phyloP scores from a whole-genome alignment of 1,140 invertebrate species.

The Leptestheria dahalacensis region DNA sequence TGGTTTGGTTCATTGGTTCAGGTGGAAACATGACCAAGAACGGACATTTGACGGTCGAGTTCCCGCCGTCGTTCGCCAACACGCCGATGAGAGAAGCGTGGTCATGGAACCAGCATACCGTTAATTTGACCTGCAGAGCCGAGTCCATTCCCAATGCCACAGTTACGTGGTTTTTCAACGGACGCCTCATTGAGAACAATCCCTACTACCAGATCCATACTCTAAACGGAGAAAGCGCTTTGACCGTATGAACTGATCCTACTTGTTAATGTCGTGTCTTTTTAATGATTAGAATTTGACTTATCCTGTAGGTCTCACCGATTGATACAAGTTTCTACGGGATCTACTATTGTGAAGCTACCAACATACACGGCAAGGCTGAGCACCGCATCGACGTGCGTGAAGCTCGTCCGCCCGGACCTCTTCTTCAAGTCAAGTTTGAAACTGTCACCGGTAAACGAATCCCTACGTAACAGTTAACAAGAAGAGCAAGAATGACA shows the following conservation, averaged over 20 bases:
- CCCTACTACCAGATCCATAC: slow-evolving; percentile 36
- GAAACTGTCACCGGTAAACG: slow-evolving; percentile 40
- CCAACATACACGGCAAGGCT: slow-evolving; percentile 52
- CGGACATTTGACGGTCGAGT: slow-evolving; percentile 69
- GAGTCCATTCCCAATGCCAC: slow-evolving; percentile 83
- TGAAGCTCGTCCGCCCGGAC: slow-evolving; percentile 44
- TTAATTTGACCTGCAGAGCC: slow-evolving; percentile 75
- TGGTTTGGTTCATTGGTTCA: neutral
- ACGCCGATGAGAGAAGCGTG: slow-evolving; percentile 51
- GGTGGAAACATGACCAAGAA: slow-evolving; percentile 20
- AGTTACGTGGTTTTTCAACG: slow-evolving; percentile 55
- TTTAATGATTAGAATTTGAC: neutral
- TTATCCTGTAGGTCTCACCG: slow-evolving; percentile 37
- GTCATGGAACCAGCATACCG: slow-evolving; percentile 61
- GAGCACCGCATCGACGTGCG: slow-evolving; percentile 50
- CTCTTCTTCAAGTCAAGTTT: slow-evolving; percentile 40
- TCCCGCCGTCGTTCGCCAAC: slow-evolving; percentile 55
- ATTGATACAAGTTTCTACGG: slow-evolving; percentile 47
- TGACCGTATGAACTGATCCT: slow-evolving; percentile 30
- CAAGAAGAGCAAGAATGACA: slow-evolving; percentile 3
- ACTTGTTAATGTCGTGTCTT: neutral
- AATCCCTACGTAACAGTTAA: too few relatives aligned
- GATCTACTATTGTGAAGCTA: slow-evolving; percentile 64
- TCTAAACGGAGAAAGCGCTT: slow-evolving; percentile 46
- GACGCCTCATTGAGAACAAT: slow-evolving; percentile 32